Conservation (phyloP, 1,140 invertebrate species). For the Neotoxoptera formosana region DNA sequence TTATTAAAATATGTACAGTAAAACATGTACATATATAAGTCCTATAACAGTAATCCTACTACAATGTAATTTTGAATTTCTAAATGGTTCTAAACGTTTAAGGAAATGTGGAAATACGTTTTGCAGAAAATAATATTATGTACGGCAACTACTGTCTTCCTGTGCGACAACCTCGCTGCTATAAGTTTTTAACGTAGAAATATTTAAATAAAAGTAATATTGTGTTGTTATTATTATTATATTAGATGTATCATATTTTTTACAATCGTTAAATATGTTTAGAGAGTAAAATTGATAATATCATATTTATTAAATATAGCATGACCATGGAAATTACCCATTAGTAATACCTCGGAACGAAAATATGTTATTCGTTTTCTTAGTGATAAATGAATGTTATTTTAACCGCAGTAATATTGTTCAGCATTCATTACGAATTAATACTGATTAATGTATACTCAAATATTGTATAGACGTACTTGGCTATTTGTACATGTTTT, state of each 20-base stretch:
- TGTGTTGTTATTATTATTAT: no score
- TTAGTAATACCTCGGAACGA: background rate
- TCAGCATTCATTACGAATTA: background rate
- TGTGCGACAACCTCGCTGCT: background rate
- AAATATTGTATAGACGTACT: no score
- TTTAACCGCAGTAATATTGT: background rate
- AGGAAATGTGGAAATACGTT: background rate
- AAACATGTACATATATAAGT: background rate
- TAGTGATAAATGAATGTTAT: background rate
- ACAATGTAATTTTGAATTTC: background rate
- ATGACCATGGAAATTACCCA: background rate
- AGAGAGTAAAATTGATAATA: background rate
- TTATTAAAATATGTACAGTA: conserved; percentile 15
- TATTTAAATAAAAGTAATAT: background rate
- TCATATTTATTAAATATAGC: background rate
- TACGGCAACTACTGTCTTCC: background rate
- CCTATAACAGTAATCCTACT: background rate
- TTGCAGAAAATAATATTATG: background rate
- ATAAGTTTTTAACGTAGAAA: background rate
- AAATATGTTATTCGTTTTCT: background rate
- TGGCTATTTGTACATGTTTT: background rate
- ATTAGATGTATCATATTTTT: background rate
- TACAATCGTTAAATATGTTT: background rate
- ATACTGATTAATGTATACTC: no score
- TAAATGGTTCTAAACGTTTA: background rate